These are phyloP conservation scores for Adelosebastes latens DNA, from an alignment of 2,797 vertebrate genomes.

Conservation along the genomic window DNA sequence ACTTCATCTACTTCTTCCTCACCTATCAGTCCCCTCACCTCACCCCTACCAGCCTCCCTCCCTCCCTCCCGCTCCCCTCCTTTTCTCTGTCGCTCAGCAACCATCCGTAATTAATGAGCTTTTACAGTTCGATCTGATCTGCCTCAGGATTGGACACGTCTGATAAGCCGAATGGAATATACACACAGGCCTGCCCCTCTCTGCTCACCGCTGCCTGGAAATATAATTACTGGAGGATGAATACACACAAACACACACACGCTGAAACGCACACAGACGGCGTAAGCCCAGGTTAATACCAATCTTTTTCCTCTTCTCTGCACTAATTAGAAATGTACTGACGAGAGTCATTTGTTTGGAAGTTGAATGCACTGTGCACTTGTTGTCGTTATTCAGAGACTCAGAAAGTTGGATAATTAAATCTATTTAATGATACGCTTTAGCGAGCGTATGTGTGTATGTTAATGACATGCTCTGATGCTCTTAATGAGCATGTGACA, in stretches of 20 bases:
- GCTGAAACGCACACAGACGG: slow-evolving; percentile 23
- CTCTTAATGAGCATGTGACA: slow-evolving; percentile 69
- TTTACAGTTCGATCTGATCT: slow-evolving; percentile 82
- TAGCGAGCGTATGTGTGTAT: slow-evolving; percentile 60
- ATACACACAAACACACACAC: slow-evolving; percentile 32
- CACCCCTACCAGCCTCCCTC: slow-evolving; percentile 20
- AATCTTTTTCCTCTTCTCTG: slow-evolving; percentile 69
- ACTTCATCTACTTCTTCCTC: slow-evolving; percentile 34
- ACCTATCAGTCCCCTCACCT: slow-evolving; percentile 36
- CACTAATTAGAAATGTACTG: slow-evolving; percentile 77
- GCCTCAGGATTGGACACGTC: slow-evolving; percentile 78
- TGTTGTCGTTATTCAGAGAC: slow-evolving; percentile 70
- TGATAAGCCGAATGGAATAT: slow-evolving; percentile 80
- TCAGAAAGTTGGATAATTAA: slow-evolving; percentile 74
- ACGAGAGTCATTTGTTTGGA: slow-evolving; percentile 76
- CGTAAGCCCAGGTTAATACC: slow-evolving; percentile 76
- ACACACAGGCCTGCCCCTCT: slow-evolving; percentile 64
- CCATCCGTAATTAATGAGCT: slow-evolving; percentile 82
- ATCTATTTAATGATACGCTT: slow-evolving; percentile 77
- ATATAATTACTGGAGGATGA: slow-evolving; percentile 80
- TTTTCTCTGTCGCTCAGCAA: slow-evolving; percentile 69
- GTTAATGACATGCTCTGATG: slow-evolving; percentile 74
- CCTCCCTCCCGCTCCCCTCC: slow-evolving; percentile 1
- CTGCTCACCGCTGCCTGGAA: slow-evolving; percentile 70
- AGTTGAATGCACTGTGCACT: slow-evolving; percentile 70